These are phyloP conservation scores for Nansenia antarctica DNA, from an alignment of 2,113 vertebrate species.

Conservation along the genomic window DNA sequence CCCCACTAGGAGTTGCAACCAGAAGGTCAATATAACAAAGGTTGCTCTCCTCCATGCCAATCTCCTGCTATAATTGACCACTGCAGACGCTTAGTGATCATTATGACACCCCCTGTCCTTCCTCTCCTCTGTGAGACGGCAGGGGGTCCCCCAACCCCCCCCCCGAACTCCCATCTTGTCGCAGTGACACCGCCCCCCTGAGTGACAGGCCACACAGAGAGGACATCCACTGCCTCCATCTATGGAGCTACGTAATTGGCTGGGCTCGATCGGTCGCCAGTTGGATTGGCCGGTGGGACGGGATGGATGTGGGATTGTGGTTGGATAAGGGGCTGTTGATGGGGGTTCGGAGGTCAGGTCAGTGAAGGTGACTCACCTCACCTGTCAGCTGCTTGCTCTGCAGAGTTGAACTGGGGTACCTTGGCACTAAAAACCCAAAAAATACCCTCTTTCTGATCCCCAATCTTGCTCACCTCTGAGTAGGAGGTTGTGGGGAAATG, in stretches of 20 bases:
- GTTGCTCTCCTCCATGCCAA: conserved; percentile 59
- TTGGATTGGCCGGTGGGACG: conserved; percentile 15
- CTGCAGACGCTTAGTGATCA: conserved; percentile 71
- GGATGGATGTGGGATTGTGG: conserved; percentile 6
- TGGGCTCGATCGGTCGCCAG: conserved; percentile 28
- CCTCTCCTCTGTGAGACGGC: conserved; percentile 59
- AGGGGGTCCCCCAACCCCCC: conserved; percentile 47
- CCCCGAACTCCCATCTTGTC: conserved; percentile 20
- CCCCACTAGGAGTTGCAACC: conserved; percentile 47
- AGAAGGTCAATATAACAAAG: conserved; percentile 69
- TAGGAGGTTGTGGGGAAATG: too few relatives aligned
- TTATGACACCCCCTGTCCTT: conserved; percentile 55
- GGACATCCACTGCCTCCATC: conserved; percentile 31
- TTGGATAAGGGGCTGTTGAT: conserved; percentile 2
- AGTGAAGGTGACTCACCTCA: background rate
- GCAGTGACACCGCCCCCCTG: conserved; percentile 48
- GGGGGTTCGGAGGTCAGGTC: conserved; percentile 25
- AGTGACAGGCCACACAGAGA: conserved; percentile 38
- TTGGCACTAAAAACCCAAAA: too few relatives aligned
- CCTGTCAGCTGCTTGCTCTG: background rate
- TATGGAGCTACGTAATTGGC: conserved; percentile 57
- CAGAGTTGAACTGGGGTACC: background rate
- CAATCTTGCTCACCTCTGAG: too few relatives aligned
- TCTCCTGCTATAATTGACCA: conserved; percentile 70
- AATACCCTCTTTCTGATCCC: too few relatives aligned